phyloP scores from a whole-genome alignment of 2,888 invertebrate species.

The Heliconius erato region DNA sequence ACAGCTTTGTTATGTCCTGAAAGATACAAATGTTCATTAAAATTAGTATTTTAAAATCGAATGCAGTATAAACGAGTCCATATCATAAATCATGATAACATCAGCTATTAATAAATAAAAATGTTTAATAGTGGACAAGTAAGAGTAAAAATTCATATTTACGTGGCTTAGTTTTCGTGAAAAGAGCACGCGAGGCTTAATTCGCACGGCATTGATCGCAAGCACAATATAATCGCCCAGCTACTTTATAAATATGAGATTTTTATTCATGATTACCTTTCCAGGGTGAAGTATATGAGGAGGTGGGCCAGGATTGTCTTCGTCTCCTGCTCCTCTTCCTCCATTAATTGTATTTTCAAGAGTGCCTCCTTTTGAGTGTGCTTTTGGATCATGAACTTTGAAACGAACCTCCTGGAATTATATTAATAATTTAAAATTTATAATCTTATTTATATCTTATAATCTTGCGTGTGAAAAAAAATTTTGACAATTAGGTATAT shows the following conservation, averaged over 20 bases:
- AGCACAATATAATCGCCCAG: conserved; percentile 32
- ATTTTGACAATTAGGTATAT: too few species aligned
- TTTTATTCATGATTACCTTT: conserved; percentile 84
- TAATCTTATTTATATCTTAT: too few species aligned
- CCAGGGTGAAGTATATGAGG: conserved; percentile 94
- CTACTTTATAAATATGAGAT: background rate
- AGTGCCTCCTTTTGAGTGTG: conserved; percentile 96
- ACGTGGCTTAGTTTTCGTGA: conserved; percentile 27
- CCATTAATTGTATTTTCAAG: conserved; percentile 97
- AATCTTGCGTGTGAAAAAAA: too few species aligned
- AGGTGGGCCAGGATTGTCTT: conserved; percentile 88
- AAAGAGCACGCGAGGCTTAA: conserved; percentile 37
- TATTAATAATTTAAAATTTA: background rate
- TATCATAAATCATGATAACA: conserved; percentile 42
- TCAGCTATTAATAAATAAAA: conserved; percentile 35
- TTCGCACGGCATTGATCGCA: conserved; percentile 47
- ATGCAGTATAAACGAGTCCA: background rate
- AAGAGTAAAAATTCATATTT: conserved; percentile 23
- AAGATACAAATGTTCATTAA: conserved; percentile 47
- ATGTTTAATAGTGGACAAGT: conserved; percentile 24
- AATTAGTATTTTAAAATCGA: background rate
- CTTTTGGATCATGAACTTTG: conserved; percentile 97
- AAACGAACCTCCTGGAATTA: conserved; percentile 95
- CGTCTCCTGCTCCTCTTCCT: conserved; percentile 86
- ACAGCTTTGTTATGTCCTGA: conserved; percentile 94